Conservation (phyloP, 2,113 vertebrate species). For the Odocoileus virginianus region DNA sequence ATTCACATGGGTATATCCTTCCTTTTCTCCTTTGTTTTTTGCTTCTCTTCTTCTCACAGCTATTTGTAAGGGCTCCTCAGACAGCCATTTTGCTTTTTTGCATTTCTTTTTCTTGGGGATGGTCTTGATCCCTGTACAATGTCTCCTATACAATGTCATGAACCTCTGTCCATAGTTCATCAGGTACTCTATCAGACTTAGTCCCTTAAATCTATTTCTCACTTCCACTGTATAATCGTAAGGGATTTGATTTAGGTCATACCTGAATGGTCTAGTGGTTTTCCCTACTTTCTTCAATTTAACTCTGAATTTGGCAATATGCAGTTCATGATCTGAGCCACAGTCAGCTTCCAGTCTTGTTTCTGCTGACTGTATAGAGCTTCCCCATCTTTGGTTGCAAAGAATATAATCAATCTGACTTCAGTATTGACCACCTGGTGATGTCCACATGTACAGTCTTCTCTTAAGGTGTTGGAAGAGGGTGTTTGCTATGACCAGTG, state of each 20-base stretch:
- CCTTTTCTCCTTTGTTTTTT: background rate
- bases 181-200: background rate
- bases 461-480: background rate
- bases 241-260: background rate
- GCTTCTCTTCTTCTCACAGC: background rate
- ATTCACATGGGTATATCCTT: background rate
- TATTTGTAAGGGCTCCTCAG: background rate
- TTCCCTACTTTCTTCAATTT: background rate
- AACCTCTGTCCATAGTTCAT: background rate
- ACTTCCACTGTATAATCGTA: background rate
- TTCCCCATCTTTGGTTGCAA: background rate
- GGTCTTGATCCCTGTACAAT: background rate
- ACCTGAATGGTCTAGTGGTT: background rate
- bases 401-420: background rate
- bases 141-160: background rate
- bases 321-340: background rate
- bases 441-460: background rate
- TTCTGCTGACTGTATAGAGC: background rate
- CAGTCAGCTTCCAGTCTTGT: background rate
- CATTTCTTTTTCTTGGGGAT: background rate
- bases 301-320: background rate
- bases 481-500: background rate
- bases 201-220: background rate
- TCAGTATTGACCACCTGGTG: background rate
- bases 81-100: background rate